These are phyloP conservation scores for Orussus abietinus DNA, from an alignment of 1,140 invertebrate genomes.

Conservation along the genomic window DNA sequence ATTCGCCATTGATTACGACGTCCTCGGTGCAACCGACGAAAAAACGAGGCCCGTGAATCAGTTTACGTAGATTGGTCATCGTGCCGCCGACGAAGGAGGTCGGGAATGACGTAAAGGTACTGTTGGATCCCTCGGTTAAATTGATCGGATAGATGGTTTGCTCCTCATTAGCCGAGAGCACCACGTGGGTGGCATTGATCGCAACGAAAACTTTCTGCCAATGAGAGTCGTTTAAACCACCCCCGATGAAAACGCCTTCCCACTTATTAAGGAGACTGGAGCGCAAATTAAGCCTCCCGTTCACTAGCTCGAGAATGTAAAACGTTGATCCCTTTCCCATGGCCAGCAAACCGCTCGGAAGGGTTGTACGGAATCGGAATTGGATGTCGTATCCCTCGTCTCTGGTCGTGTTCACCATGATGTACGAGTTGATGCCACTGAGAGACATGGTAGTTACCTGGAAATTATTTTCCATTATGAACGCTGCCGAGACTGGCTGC, in stretches of 20 bases:
- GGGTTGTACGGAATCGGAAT: slow-evolving; percentile 85
- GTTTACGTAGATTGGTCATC: slow-evolving; percentile 61
- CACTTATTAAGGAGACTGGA: slow-evolving; percentile 83
- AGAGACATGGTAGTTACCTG: slow-evolving; percentile 83
- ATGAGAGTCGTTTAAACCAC: slow-evolving; percentile 75
- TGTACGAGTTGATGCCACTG: slow-evolving; percentile 70
- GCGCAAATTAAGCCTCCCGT: slow-evolving; percentile 79
- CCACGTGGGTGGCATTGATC: slow-evolving; percentile 80
- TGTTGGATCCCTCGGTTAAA: slow-evolving; percentile 69
- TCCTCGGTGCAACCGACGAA: slow-evolving; percentile 92
- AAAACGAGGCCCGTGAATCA: slow-evolving; percentile 67
- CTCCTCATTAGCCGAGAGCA: slow-evolving; percentile 81
- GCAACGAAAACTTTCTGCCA: slow-evolving; percentile 87
- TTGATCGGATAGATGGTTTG: slow-evolving; percentile 83
- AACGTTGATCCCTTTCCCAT: slow-evolving; percentile 78
- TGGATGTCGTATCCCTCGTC: slow-evolving; percentile 85
- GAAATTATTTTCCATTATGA: no score
- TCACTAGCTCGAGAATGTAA: slow-evolving; percentile 76
- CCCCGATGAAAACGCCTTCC: slow-evolving; percentile 83
- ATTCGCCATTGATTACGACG: slow-evolving; percentile 78
- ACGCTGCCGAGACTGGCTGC: no score
- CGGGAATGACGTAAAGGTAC: slow-evolving; percentile 74
- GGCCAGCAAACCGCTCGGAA: slow-evolving; percentile 80
- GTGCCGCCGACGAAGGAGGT: slow-evolving; percentile 76
- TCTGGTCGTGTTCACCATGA: slow-evolving; percentile 71